phyloP scores from a whole-genome alignment of 2,888 invertebrate genomes.

The Bursaphelenchus okinawaensis region DNA sequence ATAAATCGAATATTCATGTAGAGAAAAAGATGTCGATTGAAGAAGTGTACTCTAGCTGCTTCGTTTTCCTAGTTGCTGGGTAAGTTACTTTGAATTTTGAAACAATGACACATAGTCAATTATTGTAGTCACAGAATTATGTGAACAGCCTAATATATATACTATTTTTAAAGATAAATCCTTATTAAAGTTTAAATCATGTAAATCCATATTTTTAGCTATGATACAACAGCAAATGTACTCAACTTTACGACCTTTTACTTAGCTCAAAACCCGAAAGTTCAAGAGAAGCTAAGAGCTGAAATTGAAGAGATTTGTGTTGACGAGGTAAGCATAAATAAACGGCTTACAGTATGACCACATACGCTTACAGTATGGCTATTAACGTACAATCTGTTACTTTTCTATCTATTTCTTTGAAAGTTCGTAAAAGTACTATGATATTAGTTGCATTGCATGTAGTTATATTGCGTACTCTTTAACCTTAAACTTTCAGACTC shows the following conservation, averaged over 20 bases:
- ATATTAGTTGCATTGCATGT: neutral
- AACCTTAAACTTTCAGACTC: too few relatives aligned
- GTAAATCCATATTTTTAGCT: conserved; percentile 25
- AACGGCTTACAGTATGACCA: too few relatives aligned
- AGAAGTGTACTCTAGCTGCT: conserved; percentile 41
- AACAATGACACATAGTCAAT: neutral
- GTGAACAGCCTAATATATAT: too few relatives aligned
- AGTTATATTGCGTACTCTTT: neutral
- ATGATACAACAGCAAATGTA: conserved; percentile 62
- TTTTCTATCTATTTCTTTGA: neutral
- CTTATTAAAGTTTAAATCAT: neutral
- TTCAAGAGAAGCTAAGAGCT: conserved; percentile 55
- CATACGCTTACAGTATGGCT: too few relatives aligned
- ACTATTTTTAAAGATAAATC: neutral
- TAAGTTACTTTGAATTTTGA: conserved; percentile 6
- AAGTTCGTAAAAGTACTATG: neutral
- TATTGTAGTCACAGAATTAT: neutral
- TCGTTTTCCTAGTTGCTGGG: conserved; percentile 47
- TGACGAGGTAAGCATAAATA: conserved; percentile 29
- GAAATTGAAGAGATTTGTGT: conserved; percentile 45
- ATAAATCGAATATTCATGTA: neutral
- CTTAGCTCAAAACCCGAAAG: conserved; percentile 59
- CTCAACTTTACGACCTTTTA: conserved; percentile 61
- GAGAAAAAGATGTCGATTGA: conserved; percentile 31
- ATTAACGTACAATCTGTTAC: too few relatives aligned